phyloP scores from a whole-genome alignment of 2,888 invertebrate species.

The Cataglyphis altisquamis region DNA sequence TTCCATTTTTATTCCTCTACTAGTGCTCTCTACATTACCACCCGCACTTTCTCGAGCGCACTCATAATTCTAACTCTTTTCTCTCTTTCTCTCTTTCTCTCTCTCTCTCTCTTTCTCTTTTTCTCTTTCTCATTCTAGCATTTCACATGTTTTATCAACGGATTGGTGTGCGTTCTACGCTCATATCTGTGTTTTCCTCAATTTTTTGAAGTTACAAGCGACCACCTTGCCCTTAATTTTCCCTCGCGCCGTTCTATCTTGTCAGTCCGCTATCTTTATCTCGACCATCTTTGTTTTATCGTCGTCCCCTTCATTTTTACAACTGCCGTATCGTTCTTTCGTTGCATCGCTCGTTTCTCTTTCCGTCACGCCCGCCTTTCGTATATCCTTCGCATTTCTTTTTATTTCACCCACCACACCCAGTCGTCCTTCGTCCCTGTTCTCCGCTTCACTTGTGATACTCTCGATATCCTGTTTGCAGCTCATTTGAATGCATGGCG shows the following conservation, averaged over 20 bases:
- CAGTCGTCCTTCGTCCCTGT: conserved; percentile 18
- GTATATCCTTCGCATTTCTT: conserved; percentile 43
- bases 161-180: neutral
- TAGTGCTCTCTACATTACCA: conserved; percentile 23
- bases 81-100: conserved; percentile 14
- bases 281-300: conserved; percentile 36
- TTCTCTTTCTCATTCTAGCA: neutral
- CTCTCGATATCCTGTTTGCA: conserved; percentile 74
- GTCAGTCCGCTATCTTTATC: conserved; percentile 7
- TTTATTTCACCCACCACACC: conserved; percentile 47
- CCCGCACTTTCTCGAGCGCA: conserved; percentile 35
- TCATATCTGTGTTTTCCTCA: neutral
- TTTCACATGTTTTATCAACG: conserved; percentile 44
- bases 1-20: conserved; percentile 46
- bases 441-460: conserved; percentile 62
- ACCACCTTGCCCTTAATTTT: conserved; percentile 19
- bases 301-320: conserved; percentile 36
- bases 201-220: conserved; percentile 24
- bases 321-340: neutral
- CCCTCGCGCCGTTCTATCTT: neutral
- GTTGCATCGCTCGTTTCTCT: conserved; percentile 12
- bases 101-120: conserved; percentile 23
- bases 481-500: conserved; percentile 78
- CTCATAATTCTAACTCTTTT: conserved; percentile 39
- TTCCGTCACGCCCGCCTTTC: conserved; percentile 27